Conservation (phyloP, 2,888 invertebrate species). For the Baccha elongata region DNA sequence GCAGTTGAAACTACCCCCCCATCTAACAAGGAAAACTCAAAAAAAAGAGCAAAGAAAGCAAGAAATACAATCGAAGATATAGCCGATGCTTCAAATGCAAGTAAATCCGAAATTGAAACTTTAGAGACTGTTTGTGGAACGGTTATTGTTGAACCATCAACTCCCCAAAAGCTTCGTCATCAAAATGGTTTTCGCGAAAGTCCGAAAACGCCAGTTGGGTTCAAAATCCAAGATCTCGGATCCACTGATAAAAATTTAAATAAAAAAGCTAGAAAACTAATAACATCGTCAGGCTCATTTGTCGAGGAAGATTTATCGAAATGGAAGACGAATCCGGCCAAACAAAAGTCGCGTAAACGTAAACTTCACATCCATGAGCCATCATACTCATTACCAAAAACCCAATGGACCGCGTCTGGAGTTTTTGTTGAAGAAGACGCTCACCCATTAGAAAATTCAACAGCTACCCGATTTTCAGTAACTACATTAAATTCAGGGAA, state of each 20-base stretch:
- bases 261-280: slow-evolving; percentile 38
- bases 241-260: slow-evolving; percentile 63
- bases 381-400: slow-evolving; percentile 71
- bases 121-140: slow-evolving; percentile 76
- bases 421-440: slow-evolving; percentile 75
- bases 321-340: background rate
- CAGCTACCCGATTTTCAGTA: slow-evolving; percentile 70
- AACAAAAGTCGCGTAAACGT: slow-evolving; percentile 61
- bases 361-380: slow-evolving; percentile 70
- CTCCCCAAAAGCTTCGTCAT: slow-evolving; percentile 74
- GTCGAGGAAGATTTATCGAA: slow-evolving; percentile 27
- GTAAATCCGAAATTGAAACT: slow-evolving; percentile 39
- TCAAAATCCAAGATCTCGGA: slow-evolving; percentile 74
- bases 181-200: slow-evolving; percentile 76
- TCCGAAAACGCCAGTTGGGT: slow-evolving; percentile 77
- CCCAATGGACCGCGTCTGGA: slow-evolving; percentile 76
- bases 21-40: slow-evolving; percentile 61
- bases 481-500: slow-evolving; percentile 54
- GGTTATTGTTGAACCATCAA: slow-evolving; percentile 78
- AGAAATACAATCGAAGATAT: background rate
- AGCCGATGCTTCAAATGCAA: slow-evolving; percentile 8
- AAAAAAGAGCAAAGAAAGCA: slow-evolving; percentile 13
- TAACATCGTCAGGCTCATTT: slow-evolving; percentile 49
- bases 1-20: slow-evolving; percentile 51
- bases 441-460: slow-evolving; percentile 36